phyloP scores from a whole-genome alignment of 2,888 invertebrate genomes.

The Yponomeuta sedellus region DNA sequence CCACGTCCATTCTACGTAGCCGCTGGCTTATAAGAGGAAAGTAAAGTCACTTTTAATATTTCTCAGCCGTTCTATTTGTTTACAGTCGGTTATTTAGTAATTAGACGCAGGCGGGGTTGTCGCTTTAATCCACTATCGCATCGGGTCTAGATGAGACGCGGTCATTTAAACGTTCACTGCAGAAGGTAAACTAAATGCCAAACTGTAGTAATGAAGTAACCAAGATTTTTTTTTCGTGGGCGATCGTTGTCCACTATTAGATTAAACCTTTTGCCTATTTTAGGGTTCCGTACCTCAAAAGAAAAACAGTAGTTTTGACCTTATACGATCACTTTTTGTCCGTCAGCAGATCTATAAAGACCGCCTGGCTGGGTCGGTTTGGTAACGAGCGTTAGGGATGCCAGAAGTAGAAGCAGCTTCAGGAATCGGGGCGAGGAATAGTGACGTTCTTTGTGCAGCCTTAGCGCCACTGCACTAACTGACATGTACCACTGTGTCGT shows the following conservation, averaged over 20 bases:
- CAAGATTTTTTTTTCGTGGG: not conserved
- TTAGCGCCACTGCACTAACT: not conserved
- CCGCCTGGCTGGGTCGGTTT: too few species aligned
- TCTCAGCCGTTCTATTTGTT: conserved; percentile 6
- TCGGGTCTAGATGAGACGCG: conserved; percentile 15
- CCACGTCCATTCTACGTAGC: too few species aligned
- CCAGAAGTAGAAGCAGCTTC: too few species aligned
- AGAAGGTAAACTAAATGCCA: not conserved
- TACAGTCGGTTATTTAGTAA: conserved; percentile 12
- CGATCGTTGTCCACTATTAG: too few species aligned
- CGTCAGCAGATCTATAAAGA: too few species aligned
- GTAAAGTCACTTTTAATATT: not conserved
- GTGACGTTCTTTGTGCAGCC: not conserved
- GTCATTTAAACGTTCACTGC: not conserved
- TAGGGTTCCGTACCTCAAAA: too few species aligned
- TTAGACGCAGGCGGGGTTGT: conserved; percentile 7
- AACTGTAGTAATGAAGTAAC: not conserved
- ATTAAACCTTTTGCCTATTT: too few species aligned
- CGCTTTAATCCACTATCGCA: conserved; percentile 14
- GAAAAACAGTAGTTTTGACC: too few species aligned
- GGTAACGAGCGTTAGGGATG: too few species aligned
- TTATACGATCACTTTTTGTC: too few species aligned
- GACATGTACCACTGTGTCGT: not conserved
- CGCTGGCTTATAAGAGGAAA: not conserved
- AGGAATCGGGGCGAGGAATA: too few species aligned